Percentiles rank a stretch among this genome's conserved stretches.
Conservation (phyloP, 1,140 invertebrate species). For the Cephus cinctus region DNA sequence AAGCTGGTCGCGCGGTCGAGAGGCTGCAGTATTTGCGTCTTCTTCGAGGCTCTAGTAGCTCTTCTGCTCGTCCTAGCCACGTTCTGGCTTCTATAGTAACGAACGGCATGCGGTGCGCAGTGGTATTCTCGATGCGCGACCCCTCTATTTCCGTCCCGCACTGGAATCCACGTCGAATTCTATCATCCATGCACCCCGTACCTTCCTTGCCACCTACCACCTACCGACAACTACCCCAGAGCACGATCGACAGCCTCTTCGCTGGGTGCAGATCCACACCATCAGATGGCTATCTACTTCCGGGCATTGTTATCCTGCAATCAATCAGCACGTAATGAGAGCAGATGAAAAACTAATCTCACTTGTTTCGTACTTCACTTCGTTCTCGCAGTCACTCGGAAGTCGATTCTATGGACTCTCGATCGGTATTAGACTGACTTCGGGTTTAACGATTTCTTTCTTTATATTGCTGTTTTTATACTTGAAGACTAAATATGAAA, state of each 20-base stretch:
- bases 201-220: too few species aligned
- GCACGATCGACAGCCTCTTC: too few species aligned
- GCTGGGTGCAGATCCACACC: background rate
- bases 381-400: too few species aligned
- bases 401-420: too few species aligned
- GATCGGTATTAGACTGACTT: slow-evolving; percentile 24
- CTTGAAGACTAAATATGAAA: slow-evolving; percentile 1
- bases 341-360: too few species aligned
- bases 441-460: background rate
- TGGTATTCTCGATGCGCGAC: slow-evolving; percentile 45
- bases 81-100: background rate
- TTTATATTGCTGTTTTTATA: background rate
- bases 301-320: background rate
- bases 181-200: slow-evolving; percentile 44
- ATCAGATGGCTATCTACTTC: background rate
- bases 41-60: background rate
- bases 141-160: slow-evolving; percentile 50
- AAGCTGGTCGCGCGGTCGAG: background rate
- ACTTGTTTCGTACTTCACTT: too few species aligned
- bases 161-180: slow-evolving; percentile 54
- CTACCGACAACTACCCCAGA: too few species aligned
- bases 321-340: too few species aligned
- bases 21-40: slow-evolving; percentile 9
- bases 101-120: slow-evolving; percentile 24
- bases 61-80: background rate